These are phyloP conservation scores for Scaptomyza graminum DNA, from an alignment of 1,140 invertebrate species.

Conservation along the genomic window DNA sequence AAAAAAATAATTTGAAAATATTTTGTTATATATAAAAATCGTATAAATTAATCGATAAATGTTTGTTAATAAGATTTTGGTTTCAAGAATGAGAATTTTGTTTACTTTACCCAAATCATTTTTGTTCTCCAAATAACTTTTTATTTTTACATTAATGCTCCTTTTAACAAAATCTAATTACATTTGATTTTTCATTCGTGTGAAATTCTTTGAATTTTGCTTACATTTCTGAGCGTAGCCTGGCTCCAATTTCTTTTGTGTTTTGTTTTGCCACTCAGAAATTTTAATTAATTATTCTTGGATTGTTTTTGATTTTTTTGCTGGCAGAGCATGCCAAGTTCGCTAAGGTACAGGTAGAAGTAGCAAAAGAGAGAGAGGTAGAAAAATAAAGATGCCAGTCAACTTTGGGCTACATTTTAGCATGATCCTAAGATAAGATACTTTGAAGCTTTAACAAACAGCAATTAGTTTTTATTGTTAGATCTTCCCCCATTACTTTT, in stretches of 20 bases:
- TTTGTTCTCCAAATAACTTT: neutral
- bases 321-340: conserved; percentile 46
- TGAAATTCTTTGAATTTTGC: conserved; percentile 32
- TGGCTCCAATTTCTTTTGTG: conserved; percentile 43
- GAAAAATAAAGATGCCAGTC: neutral
- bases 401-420: conserved; percentile 55
- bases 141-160: neutral
- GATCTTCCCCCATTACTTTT: neutral
- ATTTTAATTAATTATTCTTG: conserved; percentile 13
- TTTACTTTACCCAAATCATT: no score
- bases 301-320: conserved; percentile 24
- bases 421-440: conserved; percentile 73
- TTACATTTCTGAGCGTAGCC: conserved; percentile 17
- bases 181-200: conserved; percentile 5
- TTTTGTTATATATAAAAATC: no score
- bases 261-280: conserved; percentile 11
- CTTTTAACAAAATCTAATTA: neutral
- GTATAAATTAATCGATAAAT: no score
- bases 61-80: no score
- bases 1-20: no score
- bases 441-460: conserved; percentile 39
- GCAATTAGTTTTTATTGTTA: conserved; percentile 64
- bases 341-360: conserved; percentile 27
- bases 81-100: no score
- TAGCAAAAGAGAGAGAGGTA: neutral